A percentile compares a stretch with the other conserved stretches of the same genome.
Evolutionary conservation across 2,797 vertebrate species (phyloP).

Genomic region (Eupleurogrammus muticus): DNA sequence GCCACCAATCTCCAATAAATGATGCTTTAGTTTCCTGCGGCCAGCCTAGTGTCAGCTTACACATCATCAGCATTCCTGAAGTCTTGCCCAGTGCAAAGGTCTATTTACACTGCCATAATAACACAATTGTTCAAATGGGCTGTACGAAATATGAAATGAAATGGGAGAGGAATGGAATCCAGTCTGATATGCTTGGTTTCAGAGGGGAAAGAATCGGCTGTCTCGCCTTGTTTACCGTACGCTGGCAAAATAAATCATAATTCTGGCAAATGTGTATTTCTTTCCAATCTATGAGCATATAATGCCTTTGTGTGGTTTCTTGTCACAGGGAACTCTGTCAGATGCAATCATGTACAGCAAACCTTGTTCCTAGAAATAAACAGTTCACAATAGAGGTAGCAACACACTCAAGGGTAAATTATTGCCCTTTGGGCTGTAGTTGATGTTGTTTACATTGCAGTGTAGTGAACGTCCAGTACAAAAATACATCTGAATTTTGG

Average conservation of each 20-base stretch:
- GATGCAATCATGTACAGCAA: constrained; percentile 68
- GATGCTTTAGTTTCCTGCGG: constrained; percentile 63
- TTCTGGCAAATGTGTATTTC: constrained; percentile 71
- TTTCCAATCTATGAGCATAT: constrained; percentile 52
- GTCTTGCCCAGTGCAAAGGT: constrained; percentile 68
- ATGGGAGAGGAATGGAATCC: constrained; percentile 72
- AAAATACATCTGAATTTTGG: constrained; percentile 57
- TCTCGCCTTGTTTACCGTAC: constrained; percentile 70
- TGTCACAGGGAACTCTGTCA: constrained; percentile 71
- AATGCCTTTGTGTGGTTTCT: constrained; percentile 70
- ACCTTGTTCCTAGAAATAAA: constrained; percentile 68
- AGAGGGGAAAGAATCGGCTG: constrained; percentile 70
- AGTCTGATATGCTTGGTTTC: constrained; percentile 72
- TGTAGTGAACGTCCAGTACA: constrained; percentile 41
- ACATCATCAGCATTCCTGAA: constrained; percentile 78
- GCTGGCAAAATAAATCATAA: constrained; percentile 66
- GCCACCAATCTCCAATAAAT: constrained; percentile 70
- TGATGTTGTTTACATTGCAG: constrained; percentile 66
- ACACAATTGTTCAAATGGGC: constrained; percentile 76
- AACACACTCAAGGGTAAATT: constrained; percentile 55
- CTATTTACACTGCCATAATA: constrained; percentile 78
- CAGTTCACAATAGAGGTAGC: constrained; percentile 64
- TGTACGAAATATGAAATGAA: constrained; percentile 75
- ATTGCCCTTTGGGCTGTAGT: constrained; percentile 48
- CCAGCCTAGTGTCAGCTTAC: constrained; percentile 73